Percentiles rank a stretch among this genome's conserved stretches.
Conservation (phyloP, 2,888 invertebrate genomes). For the Yponomeuta malinellus region DNA sequence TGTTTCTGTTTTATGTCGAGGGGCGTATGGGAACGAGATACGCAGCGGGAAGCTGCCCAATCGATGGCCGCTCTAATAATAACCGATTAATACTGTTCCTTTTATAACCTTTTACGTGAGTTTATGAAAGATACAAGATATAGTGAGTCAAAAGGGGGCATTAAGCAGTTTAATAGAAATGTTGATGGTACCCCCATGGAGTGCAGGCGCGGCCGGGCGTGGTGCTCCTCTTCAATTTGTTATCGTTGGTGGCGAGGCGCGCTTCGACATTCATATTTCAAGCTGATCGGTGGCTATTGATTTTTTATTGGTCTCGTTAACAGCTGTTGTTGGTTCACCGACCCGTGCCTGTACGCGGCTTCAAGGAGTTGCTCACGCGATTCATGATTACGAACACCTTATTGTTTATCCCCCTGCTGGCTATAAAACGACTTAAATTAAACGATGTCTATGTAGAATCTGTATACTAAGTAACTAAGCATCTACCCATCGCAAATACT, state of each 20-base stretch:
- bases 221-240: conserved; percentile 17
- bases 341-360: conserved; percentile 15
- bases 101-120: conserved; percentile 4
- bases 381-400: no score
- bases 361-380: conserved; percentile 10
- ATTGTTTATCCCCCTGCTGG: background rate
- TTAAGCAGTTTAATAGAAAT: conserved; percentile 63
- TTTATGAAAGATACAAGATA: conserved; percentile 1
- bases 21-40: conserved; percentile 38
- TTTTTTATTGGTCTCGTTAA: conserved; percentile 21
- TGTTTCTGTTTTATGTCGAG: conserved; percentile 13
- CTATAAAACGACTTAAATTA: no score
- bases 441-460: no score
- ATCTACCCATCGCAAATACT: no score
- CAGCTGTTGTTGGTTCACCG: conserved; percentile 16
- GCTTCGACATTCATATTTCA: conserved; percentile 21
- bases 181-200: conserved; percentile 60
- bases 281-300: conserved; percentile 17
- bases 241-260: conserved; percentile 11
- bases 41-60: conserved; percentile 45
- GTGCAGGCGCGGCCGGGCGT: conserved; percentile 36
- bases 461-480: no score
- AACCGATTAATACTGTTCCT: conserved; percentile 24
- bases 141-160: background rate
- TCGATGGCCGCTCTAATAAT: conserved; percentile 39